Percentiles rank a stretch among this genome's conserved stretches.
Conservation (phyloP, 1,140 invertebrate species). For the Stegodyphus dumicola region DNA sequence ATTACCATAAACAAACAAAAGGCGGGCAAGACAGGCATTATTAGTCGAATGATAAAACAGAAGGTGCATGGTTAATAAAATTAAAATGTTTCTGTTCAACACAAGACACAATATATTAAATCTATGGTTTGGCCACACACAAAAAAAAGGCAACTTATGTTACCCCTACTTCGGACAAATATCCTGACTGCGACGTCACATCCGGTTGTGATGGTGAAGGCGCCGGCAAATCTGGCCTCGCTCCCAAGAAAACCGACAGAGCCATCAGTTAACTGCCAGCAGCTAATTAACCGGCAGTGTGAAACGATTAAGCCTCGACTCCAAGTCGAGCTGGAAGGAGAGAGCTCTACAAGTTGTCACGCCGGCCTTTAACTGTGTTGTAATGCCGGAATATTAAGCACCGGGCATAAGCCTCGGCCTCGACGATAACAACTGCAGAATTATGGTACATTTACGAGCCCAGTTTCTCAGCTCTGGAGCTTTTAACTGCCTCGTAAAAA, state of each 20-base stretch:
- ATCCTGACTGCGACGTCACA: too few relatives aligned
- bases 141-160: too few relatives aligned
- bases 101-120: too few relatives aligned
- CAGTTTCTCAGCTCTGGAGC: conserved; percentile 34
- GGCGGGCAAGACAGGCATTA: too few relatives aligned
- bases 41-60: too few relatives aligned
- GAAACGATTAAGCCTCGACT: conserved; percentile 33
- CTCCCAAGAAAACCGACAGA: neutral
- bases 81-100: too few relatives aligned
- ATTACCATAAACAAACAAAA: too few relatives aligned
- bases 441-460: conserved; percentile 43
- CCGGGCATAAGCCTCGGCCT: conserved; percentile 42
- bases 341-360: conserved; percentile 41
- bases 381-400: conserved; percentile 22
- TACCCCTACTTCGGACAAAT: too few relatives aligned
- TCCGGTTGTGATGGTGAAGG: too few relatives aligned
- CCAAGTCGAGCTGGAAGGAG: neutral
- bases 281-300: conserved; percentile 47
- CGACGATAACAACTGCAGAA: conserved; percentile 43
- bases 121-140: too few relatives aligned
- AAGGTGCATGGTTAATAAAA: too few relatives aligned
- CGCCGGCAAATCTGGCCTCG: neutral
- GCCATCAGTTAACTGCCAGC: conserved; percentile 10
- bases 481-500: conserved; percentile 53
- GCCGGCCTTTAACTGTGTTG: conserved; percentile 13